Base-by-base conservation (phyloP, 2,797 vertebrate genomes). In the Anisognathus igniventris region DNA sequence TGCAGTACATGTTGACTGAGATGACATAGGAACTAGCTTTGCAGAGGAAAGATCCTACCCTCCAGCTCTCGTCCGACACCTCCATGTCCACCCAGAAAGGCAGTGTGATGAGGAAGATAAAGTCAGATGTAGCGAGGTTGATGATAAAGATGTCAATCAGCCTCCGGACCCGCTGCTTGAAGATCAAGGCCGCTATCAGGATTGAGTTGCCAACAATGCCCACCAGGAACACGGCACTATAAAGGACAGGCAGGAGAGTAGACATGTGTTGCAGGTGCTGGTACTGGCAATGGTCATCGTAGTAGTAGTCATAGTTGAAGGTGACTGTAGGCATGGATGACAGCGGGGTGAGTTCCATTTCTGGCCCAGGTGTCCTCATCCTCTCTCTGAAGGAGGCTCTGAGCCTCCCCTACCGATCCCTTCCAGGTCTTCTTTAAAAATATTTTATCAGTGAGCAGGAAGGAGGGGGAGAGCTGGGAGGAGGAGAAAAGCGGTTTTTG, bases 1-100 rank as follows among this genome's bases (percentile, higher is more conserved):
- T 98, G 93, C 98, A 97, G 94, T 98, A 97, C 98, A 98, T 98
- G 92, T 98, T 98, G 86, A 98, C 97, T 2, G 98, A 97, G 93
- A 98, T 98, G 61, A 97, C 30, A 40, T 97, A 98, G 86, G 98
- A 98, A 72, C 98, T 98, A 19, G 95, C 91, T 92, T 97, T 98
- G 94, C 98, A 98, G 53, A 98, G 93, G 75, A 97, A 95, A 53
- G 94, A 88, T 45, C 98, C 98, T 10, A 91, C 97, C 89, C 97
- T 96, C 98, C 98, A 98, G 73, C 71, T 80, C 42, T 96, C 96
- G 0, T 78, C 87, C 0, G 93, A 97, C 0, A 42, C 94, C 66
- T 98, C 98, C 85, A 96, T 97, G 86, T 98, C 97, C 66, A 98
- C 97, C 98, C 98, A 98, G 66, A 98, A 95, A 0, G 98, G 98